phyloP scores from a whole-genome alignment of 2,113 vertebrate genomes.

The Corythornis vintsioides region DNA sequence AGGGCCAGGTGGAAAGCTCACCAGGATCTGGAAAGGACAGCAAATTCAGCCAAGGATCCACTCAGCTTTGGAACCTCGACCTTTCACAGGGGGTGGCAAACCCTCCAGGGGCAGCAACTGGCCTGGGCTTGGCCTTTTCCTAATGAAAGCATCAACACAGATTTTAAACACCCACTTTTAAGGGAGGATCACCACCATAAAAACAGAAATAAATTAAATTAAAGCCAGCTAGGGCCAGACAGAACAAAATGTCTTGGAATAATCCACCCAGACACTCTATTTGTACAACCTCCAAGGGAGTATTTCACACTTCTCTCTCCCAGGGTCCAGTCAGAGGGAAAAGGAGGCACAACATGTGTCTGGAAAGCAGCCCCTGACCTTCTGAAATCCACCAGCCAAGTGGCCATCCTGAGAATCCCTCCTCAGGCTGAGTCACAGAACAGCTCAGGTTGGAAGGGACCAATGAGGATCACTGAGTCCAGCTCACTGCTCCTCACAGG shows the following conservation, averaged over 20 bases:
- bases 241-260: background rate
- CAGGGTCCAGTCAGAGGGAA: background rate
- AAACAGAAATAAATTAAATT: background rate
- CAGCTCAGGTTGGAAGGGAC: too few species aligned
- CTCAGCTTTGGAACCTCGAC: slow-evolving; percentile 25
- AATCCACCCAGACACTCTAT: background rate
- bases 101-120: background rate
- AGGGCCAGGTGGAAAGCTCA: slow-evolving; percentile 13
- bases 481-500: too few species aligned
- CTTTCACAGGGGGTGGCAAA: slow-evolving; percentile 17
- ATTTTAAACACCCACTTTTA: background rate
- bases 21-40: slow-evolving; percentile 29
- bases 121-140: background rate
- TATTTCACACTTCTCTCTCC: background rate
- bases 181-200: background rate
- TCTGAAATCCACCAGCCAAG: background rate
- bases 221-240: background rate
- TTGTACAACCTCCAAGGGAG: background rate
- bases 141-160: background rate
- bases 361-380: background rate
- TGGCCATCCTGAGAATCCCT: background rate
- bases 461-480: too few species aligned
- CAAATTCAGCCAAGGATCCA: slow-evolving; percentile 1
- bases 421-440: background rate
- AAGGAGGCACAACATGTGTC: accelerated